Base-by-base conservation (phyloP, 2,888 invertebrate species). In the Pimpla rufipes region DNA sequence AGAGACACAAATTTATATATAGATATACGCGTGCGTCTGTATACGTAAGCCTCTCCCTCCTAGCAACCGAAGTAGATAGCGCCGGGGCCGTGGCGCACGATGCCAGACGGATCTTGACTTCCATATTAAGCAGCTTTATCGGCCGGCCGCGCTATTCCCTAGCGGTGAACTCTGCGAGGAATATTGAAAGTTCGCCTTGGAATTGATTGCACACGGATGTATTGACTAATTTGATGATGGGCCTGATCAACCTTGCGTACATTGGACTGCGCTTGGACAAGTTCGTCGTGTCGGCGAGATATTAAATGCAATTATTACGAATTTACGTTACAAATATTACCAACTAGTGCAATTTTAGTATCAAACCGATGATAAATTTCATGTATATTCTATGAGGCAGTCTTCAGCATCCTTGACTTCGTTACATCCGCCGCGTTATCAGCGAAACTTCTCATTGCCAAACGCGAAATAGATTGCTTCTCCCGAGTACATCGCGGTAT, bases 81-180 rank as follows among this genome's bases (percentile, higher is more conserved):
- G 79, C 29, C 74, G 83, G 35, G 62, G 47, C 50, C 59, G 55
- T 81, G 47, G 80, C 87, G 80, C 87, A 85, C 85, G 86, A 81
- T 84, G 79, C 79, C 79, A 71, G 66, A 83, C 57, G 45, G 67
- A 66, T 78, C 87, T 82, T 82, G 85, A 83, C 87, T 85, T 88
- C 87, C 89, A 89, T 90, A 90, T 89, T 89, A 90, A 90, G 87
- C 84, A 86, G 86, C 67, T 45, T 50, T 42, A 70, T 50, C 62
- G 47, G 47, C 16, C 23, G 16, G 21, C 40, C 62, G 75, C 74
- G 75, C 57, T 75, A 40, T 7, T 21, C 40, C 13, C 37, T 7
- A n/a, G 40, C 16, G 29, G 35, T 42, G n/a, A n/a, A 40, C 5
- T 35, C 47, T 67, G 67, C 7, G 18, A 50, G 59, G 73, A 67